phyloP scores from a whole-genome alignment of 2,113 vertebrate species.

The Heliornis fulica region DNA sequence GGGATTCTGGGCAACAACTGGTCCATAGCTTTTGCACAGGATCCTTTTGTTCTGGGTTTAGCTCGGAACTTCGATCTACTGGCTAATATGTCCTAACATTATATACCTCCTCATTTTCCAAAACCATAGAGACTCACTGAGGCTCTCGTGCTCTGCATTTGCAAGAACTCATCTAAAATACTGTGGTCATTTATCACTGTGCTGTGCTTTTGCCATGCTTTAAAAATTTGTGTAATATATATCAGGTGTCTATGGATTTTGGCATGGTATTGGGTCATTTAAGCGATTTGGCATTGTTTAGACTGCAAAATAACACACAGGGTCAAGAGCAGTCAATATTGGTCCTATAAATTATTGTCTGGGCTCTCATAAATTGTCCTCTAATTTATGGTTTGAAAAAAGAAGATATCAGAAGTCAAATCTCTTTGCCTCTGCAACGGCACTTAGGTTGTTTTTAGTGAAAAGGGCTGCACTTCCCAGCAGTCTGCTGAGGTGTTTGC shows the following conservation, averaged over 20 bases:
- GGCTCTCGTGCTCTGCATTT: background rate
- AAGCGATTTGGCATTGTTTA: constrained; percentile 71
- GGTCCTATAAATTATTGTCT: constrained; percentile 70
- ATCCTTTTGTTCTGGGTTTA: background rate
- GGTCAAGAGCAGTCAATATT: constrained; percentile 73
- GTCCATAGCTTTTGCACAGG: background rate
- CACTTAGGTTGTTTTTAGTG: background rate
- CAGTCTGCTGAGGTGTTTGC: background rate
- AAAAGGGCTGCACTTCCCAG: background rate
- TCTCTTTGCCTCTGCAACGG: background rate
- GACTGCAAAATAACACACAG: constrained; percentile 68
- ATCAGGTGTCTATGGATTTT: constrained; percentile 60
- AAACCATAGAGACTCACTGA: background rate
- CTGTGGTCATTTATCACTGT: constrained; percentile 39
- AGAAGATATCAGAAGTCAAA: constrained; percentile 45
- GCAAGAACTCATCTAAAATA: constrained; percentile 46
- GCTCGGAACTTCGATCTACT: background rate
- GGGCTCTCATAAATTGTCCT: constrained; percentile 71
- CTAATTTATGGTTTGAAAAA: constrained; percentile 69
- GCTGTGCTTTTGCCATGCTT: constrained; percentile 39
- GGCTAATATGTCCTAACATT: background rate
- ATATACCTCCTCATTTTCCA: background rate
- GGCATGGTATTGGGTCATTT: constrained; percentile 64
- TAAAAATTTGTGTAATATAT: constrained; percentile 68
- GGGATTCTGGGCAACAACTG: background rate